Evolutionary conservation across 2,797 vertebrate genomes (phyloP).

Genomic region (Leptatherina wallacei): DNA sequence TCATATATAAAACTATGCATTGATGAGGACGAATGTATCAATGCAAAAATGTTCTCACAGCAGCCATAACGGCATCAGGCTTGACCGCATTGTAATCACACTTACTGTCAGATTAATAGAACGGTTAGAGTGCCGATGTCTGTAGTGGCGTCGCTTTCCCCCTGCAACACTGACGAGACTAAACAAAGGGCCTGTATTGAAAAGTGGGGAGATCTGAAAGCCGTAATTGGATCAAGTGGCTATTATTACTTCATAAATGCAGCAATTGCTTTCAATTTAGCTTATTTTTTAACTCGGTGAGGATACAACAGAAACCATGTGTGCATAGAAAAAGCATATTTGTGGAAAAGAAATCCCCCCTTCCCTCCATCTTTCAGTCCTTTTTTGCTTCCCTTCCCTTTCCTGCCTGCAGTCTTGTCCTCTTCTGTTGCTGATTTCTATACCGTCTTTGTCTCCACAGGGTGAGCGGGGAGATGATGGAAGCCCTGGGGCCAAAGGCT

Average conservation of each 20-base stretch:
- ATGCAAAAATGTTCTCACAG: slow-evolving; percentile 30
- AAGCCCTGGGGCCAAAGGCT: slow-evolving; percentile 98
- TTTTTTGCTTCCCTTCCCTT: slow-evolving; percentile 16
- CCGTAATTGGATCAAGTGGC: slow-evolving; percentile 7
- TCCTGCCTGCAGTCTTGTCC: not conserved
- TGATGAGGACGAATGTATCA: slow-evolving; percentile 43
- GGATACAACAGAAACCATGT: slow-evolving; percentile 32
- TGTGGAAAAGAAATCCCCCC: not conserved
- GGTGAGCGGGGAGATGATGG: slow-evolving; percentile 90
- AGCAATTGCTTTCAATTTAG: slow-evolving; percentile 11
- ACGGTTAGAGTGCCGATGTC: slow-evolving; percentile 16
- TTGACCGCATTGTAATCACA: slow-evolving; percentile 31
- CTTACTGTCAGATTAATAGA: slow-evolving; percentile 49
- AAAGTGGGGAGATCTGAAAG: slow-evolving; percentile 13
- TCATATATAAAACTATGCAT: slow-evolving; percentile 22
- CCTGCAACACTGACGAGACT: slow-evolving; percentile 30
- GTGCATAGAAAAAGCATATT: not conserved
- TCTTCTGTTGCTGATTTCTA: slow-evolving; percentile 56
- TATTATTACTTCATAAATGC: slow-evolving; percentile 25
- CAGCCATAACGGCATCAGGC: slow-evolving; percentile 33
- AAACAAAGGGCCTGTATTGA: slow-evolving; percentile 62
- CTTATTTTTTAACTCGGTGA: not conserved
- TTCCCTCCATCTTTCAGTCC: slow-evolving; percentile 28
- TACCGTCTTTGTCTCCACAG: slow-evolving; percentile 79
- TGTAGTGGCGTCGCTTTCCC: slow-evolving; percentile 41